Evolutionary conservation across 2,888 invertebrate species (phyloP).

Genomic region (Eucera pruinosa): DNA sequence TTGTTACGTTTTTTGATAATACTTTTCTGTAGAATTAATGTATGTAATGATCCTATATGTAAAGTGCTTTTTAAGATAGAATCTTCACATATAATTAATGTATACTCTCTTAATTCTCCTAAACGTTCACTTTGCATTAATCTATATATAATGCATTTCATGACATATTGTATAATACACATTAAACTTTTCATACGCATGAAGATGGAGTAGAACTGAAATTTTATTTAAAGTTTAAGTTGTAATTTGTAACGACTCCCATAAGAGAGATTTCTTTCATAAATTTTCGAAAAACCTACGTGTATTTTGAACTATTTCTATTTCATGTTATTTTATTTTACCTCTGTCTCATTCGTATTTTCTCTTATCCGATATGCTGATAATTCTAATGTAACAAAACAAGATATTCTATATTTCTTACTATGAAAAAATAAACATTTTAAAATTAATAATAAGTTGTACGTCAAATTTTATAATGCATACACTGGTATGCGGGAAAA

Average conservation of each 20-base stretch:
- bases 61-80: too few relatives aligned
- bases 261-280: constrained; percentile 18
- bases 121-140: constrained; percentile 44
- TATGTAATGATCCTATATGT: constrained; percentile 3
- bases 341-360: constrained; percentile 18
- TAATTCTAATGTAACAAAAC: constrained; percentile 49
- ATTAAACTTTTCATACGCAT: constrained; percentile 36
- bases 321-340: constrained; percentile 37
- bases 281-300: constrained; percentile 17
- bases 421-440: constrained; percentile 45
- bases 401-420: constrained; percentile 61
- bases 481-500: not conserved
- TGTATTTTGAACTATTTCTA: constrained; percentile 30
- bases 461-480: constrained; percentile 29
- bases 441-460: constrained; percentile 43
- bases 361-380: constrained; percentile 14
- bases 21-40: constrained; percentile 9
- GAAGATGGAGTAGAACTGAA: constrained; percentile 17
- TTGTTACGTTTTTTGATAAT: too few relatives aligned
- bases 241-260: constrained; percentile 33
- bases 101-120: constrained; percentile 23
- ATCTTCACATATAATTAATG: constrained; percentile 32
- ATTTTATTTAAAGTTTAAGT: constrained; percentile 46
- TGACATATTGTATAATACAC: constrained; percentile 47
- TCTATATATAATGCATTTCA: constrained; percentile 37